Conservation (phyloP, 2,113 vertebrate species). For the Vidua macroura region DNA sequence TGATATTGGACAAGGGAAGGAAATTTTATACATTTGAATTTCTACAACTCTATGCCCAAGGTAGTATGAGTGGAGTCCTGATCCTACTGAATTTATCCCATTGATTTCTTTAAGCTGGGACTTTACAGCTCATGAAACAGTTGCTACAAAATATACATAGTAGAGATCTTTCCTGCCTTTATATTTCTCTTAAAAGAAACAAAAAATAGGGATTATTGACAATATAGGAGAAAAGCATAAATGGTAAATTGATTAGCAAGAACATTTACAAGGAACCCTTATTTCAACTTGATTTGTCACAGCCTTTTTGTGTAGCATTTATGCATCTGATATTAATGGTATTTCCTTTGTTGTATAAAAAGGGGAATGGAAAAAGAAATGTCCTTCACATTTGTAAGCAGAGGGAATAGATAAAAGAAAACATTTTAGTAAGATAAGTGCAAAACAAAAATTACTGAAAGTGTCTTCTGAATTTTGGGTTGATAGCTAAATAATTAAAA, state of each 20-base stretch:
- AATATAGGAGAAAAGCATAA: background rate
- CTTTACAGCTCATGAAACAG: background rate
- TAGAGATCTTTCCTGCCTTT: background rate
- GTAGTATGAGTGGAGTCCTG: background rate
- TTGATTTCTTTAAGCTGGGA: background rate
- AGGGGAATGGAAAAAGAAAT: background rate
- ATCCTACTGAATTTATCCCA: background rate
- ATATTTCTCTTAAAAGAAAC: background rate
- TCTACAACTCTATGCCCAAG: background rate
- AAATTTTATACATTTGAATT: background rate
- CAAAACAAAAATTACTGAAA: background rate
- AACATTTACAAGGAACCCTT: background rate
- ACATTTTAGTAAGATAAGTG: background rate
- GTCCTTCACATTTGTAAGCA: background rate
- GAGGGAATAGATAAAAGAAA: background rate
- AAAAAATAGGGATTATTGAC: background rate
- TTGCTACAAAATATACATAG: background rate
- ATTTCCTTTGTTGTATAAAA: background rate
- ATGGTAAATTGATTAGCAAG: background rate
- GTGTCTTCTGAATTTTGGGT: background rate
- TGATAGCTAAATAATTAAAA: background rate
- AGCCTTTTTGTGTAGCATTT: background rate
- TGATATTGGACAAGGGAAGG: background rate
- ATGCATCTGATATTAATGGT: background rate
- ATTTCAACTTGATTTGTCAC: background rate